Evolutionary conservation across 2,888 invertebrate species (phyloP).

Genomic region (Silvanus unidentatus): DNA sequence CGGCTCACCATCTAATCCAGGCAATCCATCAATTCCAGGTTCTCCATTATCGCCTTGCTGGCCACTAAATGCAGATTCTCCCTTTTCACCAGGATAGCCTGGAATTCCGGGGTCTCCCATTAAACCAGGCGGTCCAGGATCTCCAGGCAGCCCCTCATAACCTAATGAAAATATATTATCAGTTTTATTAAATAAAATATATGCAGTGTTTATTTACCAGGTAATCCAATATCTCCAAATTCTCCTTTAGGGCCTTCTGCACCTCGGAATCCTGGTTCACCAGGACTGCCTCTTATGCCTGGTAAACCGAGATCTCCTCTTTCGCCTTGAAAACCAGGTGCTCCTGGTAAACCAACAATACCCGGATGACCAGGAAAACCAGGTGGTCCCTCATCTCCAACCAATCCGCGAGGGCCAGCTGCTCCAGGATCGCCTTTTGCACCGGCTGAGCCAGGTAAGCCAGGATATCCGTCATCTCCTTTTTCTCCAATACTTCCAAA

Average conservation of each 20-base stretch:
- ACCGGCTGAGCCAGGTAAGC: conserved; percentile 34
- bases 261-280: conserved; percentile 44
- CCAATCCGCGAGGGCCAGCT: conserved; percentile 29
- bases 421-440: conserved; percentile 37
- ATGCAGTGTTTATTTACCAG: conserved; percentile 30
- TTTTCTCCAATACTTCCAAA: conserved; percentile 41
- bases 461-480: conserved; percentile 37
- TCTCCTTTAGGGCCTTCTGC: conserved; percentile 30
- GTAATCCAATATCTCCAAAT: conserved; percentile 49
- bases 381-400: conserved; percentile 38
- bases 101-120: conserved; percentile 44
- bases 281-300: conserved; percentile 43
- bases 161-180: conserved; percentile 5
- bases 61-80: conserved; percentile 58
- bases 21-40: conserved; percentile 27
- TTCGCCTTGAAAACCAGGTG: conserved; percentile 50
- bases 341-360: conserved; percentile 43
- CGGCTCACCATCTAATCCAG: conserved; percentile 34
- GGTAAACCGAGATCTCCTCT: conserved; percentile 42
- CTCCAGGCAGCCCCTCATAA: conserved; percentile 34
- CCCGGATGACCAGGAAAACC: conserved; percentile 44
- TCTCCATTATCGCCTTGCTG: conserved; percentile 57
- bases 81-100: conserved; percentile 44
- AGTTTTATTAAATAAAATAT: too few relatives aligned
- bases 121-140: conserved; percentile 37